Base-by-base conservation (phyloP, 2,113 vertebrate species). In the Pontoporia blainvillei region DNA sequence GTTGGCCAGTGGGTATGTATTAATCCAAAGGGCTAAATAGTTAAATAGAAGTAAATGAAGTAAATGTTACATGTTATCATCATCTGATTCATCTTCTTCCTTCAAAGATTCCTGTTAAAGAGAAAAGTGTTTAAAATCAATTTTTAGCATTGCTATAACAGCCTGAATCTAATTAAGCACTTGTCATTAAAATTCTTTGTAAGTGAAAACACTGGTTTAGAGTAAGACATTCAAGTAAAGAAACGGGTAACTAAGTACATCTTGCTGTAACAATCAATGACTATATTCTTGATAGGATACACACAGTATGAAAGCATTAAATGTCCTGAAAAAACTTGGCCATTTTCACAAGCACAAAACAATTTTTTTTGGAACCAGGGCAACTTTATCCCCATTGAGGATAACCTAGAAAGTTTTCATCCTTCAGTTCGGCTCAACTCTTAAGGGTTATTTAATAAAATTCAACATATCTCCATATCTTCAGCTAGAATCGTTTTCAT, bases 41-140 rank as follows among this genome's bases (percentile, higher is more conserved):
- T 95, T 95, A 95, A 98, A 91, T 34, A 97, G 84, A 81, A 82
- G n/a, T 21, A 34, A 20, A 54, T 64, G 93, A 94, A 98, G 94
- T 98, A 97, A 98, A 88, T 97, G 95, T 99, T 99, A 99, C 99
- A 99, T 99, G 98, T 99, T 99, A 97, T 99, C 99, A 98, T 99
- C 99, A 1, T 99, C 99, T 44, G 99, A 99, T 98, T 99, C 99
- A 90, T 99, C 99, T 76, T 99, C 99, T 97, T 99, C 99, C 98
- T 99, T 99, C 99, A 99, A 98, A 95, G 99, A 99, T 96, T 99
- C 99, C 99, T 99, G 97, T 95, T 95, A 81, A 81, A 86, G n/a
- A 98, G 54, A 98, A 94, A 95, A 52, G 21, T 31, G 8, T 71
- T 93, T 83, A 88, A 75, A 93, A 87, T 66, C 49, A 49, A n/a